A percentile compares a stretch with the other conserved stretches of the same genome.
Conservation (phyloP, 2,888 invertebrate genomes). For the Cheilosia soror region DNA sequence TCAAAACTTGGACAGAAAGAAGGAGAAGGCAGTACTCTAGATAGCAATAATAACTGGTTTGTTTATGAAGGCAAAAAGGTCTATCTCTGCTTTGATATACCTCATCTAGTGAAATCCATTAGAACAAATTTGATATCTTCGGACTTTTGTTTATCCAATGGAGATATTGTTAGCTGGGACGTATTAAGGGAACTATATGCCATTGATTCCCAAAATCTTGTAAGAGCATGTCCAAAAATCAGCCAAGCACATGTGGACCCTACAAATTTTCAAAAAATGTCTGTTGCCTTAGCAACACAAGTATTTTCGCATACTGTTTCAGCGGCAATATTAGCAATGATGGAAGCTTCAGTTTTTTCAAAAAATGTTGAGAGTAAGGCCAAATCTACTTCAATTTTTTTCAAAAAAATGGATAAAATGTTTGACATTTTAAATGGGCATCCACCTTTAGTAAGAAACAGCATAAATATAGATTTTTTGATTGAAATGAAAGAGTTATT, state of each 20-base stretch:
- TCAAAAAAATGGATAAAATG: too few species aligned
- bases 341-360: conserved; percentile 2
- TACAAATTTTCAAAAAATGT: conserved; percentile 18
- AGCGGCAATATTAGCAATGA: neutral
- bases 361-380: conserved; percentile 7
- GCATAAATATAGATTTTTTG: neutral
- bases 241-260: conserved; percentile 4
- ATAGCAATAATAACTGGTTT: conserved; percentile 12
- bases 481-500: conserved; percentile 17
- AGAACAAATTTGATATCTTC: conserved; percentile 18
- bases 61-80: neutral
- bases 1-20: conserved; percentile 12
- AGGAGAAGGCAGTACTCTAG: neutral
- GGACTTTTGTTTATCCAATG: neutral
- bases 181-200: conserved; percentile 4
- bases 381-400: conserved; percentile 5
- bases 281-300: conserved; percentile 9
- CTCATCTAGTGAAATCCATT: conserved; percentile 9
- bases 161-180: neutral
- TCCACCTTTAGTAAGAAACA: conserved; percentile 11
- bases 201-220: conserved; percentile 13
- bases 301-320: conserved; percentile 6
- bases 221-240: conserved; percentile 16
- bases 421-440: conserved; percentile 10
- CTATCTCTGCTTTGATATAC: neutral